Evolutionary conservation across 2,113 vertebrate genomes (phyloP), one percentile per base, ranked within the genome.

Genomic region (Vulpes vulpes): DNA sequence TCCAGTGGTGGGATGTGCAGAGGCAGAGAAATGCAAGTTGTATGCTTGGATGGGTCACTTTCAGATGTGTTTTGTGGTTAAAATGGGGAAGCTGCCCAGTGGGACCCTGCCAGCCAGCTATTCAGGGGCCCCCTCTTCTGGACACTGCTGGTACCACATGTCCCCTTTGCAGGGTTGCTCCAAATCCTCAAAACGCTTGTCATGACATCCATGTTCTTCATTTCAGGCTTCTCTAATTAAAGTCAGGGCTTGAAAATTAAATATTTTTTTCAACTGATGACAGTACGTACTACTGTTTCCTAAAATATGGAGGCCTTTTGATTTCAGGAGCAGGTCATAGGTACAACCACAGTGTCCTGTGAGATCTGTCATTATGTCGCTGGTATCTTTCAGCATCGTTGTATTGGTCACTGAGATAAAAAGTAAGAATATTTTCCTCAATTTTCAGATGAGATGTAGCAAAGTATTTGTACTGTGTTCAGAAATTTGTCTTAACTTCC

Each of bases 41-140:
- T 19, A 15, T 43, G 23, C 55, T 53, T 19, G 35, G 38, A 51
- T 1, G 73, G 79, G 81, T 78, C 60, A 23, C 71, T 11, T 20
- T 83, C 87, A 76, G 25, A 76, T 30, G 57, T 23, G 17, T 55
- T 69, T 73, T 84, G 83, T 8, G 71, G n/a, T 81, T 94, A 32
- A 78, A 53, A 38, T 17, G 16, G 53, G 43, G 32, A 60, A 12
- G 3, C 59, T 35, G 90, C 92, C 82, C 8, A 0, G 10, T 25
- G 25, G 35, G 49, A 79, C 2, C 17, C 2, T 16, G 25, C 64
- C 74, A 53, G 80, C 84, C 79, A 80, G 80, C 92, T 95, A 51
- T 81, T 93, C 93, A 19, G 49, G 95, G 32, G 97, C 96, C 2
- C 98, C 97, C 98, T 97, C 98, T 97, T 25, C 91, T 97, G 98